Evolutionary conservation across 2,113 vertebrate species (phyloP), one percentile per base, ranked within the genome.

Genomic region (Petrocephalus zakoni): DNA sequence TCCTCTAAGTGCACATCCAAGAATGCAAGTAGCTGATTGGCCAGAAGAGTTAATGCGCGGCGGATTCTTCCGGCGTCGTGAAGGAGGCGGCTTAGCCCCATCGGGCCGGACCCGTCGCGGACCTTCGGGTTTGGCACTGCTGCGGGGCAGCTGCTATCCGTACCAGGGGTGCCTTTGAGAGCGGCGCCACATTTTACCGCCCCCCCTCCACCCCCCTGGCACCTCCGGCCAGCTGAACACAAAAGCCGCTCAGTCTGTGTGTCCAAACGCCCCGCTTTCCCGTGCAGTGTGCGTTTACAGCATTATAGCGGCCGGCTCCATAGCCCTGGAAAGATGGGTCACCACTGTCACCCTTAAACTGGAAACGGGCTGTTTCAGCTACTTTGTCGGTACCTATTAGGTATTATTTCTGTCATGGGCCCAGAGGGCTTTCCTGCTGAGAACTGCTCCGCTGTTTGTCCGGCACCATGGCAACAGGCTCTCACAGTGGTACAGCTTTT

Each of bases 171-270:
- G 4, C 46, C 85, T 87, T 29, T 13, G 55, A 42, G 55, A 58
- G 2, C 25, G 9, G 46, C 46, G 42, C 55, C 68, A 22, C 29
- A 9, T 34, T 61, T 25, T 10, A 55, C n/a, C n/a, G n/a, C n/a
- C n/a, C 55, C 46, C 47, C 88, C 25, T 37, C 34, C 81, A 56
- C 11, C 53, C 49, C 22, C 61, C n/a, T n/a, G n/a, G 6, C 9
- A 55, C n/a, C 37, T 51, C 22, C 11, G 87, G 85, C 61, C 82
- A 81, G 51, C 84, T 51, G 88, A 88, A 58, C 68, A 81, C 58
- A 87, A 83, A 88, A 58, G 29, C 56, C 19, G 1, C 47, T 0
- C 78, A 85, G 83, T 90, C 85, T 89, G 72, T 88, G 9, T 83
- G 84, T 87, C 68, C n/a, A 75, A 86, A 68, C 78, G 42, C 42